These are phyloP conservation scores for Gulo gulo DNA, from an alignment of 2,113 vertebrate genomes.

Conservation along the genomic window DNA sequence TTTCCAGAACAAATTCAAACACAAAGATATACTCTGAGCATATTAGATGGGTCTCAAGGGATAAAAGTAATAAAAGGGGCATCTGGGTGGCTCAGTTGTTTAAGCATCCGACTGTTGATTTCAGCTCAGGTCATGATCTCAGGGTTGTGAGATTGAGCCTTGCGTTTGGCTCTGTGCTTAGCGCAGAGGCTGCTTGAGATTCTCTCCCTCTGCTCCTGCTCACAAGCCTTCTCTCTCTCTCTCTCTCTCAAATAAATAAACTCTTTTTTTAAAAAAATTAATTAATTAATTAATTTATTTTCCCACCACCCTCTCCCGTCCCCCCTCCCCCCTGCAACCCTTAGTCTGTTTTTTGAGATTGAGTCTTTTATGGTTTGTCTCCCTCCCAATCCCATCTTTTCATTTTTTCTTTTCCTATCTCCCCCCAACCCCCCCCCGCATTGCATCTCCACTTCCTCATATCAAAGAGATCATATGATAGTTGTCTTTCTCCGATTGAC, in stretches of 20 bases:
- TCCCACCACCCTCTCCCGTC: too few relatives aligned
- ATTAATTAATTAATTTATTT: too few relatives aligned
- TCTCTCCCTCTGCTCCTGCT: not conserved
- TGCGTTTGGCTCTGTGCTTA: not conserved
- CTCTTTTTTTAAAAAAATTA: too few relatives aligned
- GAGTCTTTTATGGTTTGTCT: too few relatives aligned
- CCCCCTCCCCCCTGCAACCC: too few relatives aligned
- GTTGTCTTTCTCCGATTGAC: too few relatives aligned
- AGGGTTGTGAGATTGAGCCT: not conserved
- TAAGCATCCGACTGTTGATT: not conserved
- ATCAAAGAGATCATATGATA: too few relatives aligned
- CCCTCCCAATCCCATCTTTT: too few relatives aligned
- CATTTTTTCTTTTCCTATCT: too few relatives aligned
- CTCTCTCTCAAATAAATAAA: not conserved
- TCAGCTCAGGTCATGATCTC: not conserved
- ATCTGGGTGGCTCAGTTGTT: not conserved
- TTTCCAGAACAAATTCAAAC: not conserved
- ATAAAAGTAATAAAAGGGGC: not conserved
- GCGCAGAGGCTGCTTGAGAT: not conserved
- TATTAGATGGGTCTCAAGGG: not conserved
- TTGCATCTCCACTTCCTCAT: too few relatives aligned
- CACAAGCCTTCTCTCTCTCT: not conserved
- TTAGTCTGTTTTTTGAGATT: too few relatives aligned
- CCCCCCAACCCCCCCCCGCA: too few relatives aligned
- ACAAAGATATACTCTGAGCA: not conserved